These are phyloP conservation scores for Aurelia sp. DNA, from an alignment of 30 jellyfish, hydroid and myxozoan species.

Conservation along the genomic window DNA sequence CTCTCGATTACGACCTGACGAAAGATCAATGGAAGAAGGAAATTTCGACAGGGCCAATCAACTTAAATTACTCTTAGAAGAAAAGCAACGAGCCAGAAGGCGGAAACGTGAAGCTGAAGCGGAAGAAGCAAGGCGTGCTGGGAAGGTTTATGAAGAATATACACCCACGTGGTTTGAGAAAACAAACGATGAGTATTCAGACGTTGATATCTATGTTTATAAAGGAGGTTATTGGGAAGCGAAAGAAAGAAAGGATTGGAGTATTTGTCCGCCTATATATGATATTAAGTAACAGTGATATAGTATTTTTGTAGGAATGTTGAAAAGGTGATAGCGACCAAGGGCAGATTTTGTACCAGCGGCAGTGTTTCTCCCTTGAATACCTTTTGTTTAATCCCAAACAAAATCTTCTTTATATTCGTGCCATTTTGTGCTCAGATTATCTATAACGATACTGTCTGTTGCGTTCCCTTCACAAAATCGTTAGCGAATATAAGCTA, in stretches of 20 bases:
- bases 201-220: slow-evolving; percentile 79
- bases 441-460: no score
- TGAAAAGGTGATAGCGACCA: no score
- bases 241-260: slow-evolving; percentile 90
- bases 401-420: no score
- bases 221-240: slow-evolving; percentile 99
- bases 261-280: slow-evolving; percentile 88
- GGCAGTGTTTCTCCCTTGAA: no score
- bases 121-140: slow-evolving; percentile 82
- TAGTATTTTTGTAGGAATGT: neutral
- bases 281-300: slow-evolving; percentile 16
- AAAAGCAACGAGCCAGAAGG: slow-evolving; percentile 88
- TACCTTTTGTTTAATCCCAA: no score
- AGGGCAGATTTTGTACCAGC: no score
- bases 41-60: slow-evolving; percentile 95
- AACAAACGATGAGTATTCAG: slow-evolving; percentile 85
- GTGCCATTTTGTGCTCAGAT: no score
- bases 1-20: slow-evolving; percentile 97
- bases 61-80: slow-evolving; percentile 81
- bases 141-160: slow-evolving; percentile 88
- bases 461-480: no score
- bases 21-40: slow-evolving; percentile 92
- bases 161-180: slow-evolving; percentile 97
- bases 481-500: no score
- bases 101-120: slow-evolving; percentile 87